These are phyloP conservation scores for Rhinichthys klamathensis DNA, from an alignment of 2,113 vertebrate species.

Conservation along the genomic window DNA sequence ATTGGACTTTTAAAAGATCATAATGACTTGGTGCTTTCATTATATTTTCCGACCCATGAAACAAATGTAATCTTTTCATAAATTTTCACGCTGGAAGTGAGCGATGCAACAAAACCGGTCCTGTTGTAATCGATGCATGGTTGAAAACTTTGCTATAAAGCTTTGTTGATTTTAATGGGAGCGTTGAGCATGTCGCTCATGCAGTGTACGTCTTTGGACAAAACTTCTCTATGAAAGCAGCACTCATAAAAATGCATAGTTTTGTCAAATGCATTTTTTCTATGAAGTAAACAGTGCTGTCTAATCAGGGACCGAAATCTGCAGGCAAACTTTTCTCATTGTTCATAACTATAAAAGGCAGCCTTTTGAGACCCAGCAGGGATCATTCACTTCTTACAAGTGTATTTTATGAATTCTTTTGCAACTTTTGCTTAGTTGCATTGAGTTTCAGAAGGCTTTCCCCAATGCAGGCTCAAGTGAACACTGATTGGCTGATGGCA, in stretches of 20 bases:
- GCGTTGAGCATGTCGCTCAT: too few species aligned
- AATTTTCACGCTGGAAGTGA: not conserved
- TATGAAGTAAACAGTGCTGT: slow-evolving; percentile 21
- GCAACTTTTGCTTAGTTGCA: not conserved
- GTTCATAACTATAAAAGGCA: slow-evolving; percentile 37
- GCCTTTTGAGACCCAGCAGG: slow-evolving; percentile 18
- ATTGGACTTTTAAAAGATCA: not conserved
- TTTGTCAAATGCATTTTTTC: slow-evolving; percentile 31
- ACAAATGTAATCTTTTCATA: not conserved
- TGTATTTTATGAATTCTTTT: slow-evolving; percentile 28
- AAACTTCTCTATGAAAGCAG: not conserved
- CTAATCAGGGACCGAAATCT: slow-evolving; percentile 46
- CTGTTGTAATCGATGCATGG: not conserved
- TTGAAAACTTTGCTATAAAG: not conserved
- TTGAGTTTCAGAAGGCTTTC: not conserved
- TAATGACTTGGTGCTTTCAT: not conserved
- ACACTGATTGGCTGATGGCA: not conserved
- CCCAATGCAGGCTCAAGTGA: not conserved
- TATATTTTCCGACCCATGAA: not conserved
- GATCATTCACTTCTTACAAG: slow-evolving; percentile 21
- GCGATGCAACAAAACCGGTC: not conserved
- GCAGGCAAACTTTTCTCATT: slow-evolving; percentile 45
- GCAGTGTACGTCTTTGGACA: too few species aligned
- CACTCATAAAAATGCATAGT: slow-evolving; percentile 35
- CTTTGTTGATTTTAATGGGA: too few species aligned